These are phyloP conservation scores for Caenorhabditis angaria DNA, from an alignment of 2,888 invertebrate species.

Conservation along the genomic window DNA sequence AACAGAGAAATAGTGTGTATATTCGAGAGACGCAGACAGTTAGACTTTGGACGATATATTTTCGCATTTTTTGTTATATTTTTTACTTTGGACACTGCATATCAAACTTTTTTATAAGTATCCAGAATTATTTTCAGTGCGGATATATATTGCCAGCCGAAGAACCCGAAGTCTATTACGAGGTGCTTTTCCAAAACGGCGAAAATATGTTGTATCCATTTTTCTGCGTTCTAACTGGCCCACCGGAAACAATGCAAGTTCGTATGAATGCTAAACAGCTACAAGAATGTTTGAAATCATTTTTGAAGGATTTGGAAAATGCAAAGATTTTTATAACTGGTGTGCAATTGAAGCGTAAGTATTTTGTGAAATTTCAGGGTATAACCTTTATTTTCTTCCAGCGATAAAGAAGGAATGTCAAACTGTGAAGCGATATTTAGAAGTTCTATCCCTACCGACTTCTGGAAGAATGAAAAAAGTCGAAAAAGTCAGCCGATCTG, in stretches of 20 bases:
- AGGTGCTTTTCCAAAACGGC: conserved; percentile 20
- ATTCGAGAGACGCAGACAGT: too few relatives aligned
- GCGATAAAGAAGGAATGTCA: conserved; percentile 11
- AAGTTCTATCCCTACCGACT: conserved; percentile 22
- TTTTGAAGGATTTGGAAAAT: conserved; percentile 25
- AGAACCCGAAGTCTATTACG: conserved; percentile 35
- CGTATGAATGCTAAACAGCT: conserved; percentile 7
- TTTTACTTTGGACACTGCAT: too few relatives aligned
- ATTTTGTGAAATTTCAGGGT: background rate
- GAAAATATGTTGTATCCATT: conserved; percentile 30
- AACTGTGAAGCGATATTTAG: conserved; percentile 12
- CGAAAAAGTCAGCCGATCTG: conserved; percentile 13
- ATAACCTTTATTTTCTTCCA: conserved; percentile 1
- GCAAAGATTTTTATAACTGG: conserved; percentile 16
- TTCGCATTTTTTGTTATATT: too few relatives aligned
- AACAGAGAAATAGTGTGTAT: too few relatives aligned
- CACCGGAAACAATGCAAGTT: conserved; percentile 22
- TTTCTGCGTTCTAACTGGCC: conserved; percentile 26
- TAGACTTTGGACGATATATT: too few relatives aligned
- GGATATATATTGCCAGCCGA: conserved; percentile 29
- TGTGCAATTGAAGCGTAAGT: conserved; percentile 12
- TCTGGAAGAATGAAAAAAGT: conserved; percentile 14
- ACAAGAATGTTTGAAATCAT: conserved; percentile 14
- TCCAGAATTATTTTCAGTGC: conserved; percentile 28
- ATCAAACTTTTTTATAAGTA: too few relatives aligned